Evolutionary conservation across 2,113 vertebrate genomes (phyloP), one percentile per base, ranked within the genome.

Genomic region (Isichthys henryi): DNA sequence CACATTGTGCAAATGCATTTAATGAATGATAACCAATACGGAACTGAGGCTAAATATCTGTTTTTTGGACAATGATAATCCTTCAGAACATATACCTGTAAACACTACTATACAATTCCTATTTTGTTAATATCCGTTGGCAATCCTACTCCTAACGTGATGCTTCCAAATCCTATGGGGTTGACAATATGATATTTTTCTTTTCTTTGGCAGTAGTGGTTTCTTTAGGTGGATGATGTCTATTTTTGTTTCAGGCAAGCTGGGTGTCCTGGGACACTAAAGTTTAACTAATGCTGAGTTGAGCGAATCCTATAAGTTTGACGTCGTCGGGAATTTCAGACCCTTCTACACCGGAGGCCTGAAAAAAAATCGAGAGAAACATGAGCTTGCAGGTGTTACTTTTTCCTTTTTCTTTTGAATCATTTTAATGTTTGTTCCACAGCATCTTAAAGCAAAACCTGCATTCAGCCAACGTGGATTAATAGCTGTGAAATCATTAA

Each of bases 221-320:
- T 93, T 90, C 91, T 94, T 93, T 91, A 95, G 95, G 95, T 95
- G 95, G 94, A 96, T 92, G 95, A 94, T 92, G 93, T 94, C 92
- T 90, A 83, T 31, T 8, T 87, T 45, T 21, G 23, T 80, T 85
- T 88, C 49, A 96, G 95, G 95, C 95, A 94, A 95, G 93, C 95
- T 93, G 94, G 93, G 94, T 95, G 92, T 94, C 92, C 93, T 89
- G 92, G 92, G 93, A 94, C 93, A 93, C 93, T 91, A 93, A 92
- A 91, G 92, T 95, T 97, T 97, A 99, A 95, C 96, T 99, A 96
- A 99, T 99, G 96, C 97, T 99, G 95, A 99, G 98, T 95, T 99
- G 98, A 94, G 98, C 98, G 94, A 99, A 99, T 95, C 98, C 98
- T 95, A 99, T 96, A 90, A 99, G 96, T 94, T 99, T 99, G 93